Evolutionary conservation across 2,888 invertebrate species (phyloP).

Genomic region (Danaus chrysippus): DNA sequence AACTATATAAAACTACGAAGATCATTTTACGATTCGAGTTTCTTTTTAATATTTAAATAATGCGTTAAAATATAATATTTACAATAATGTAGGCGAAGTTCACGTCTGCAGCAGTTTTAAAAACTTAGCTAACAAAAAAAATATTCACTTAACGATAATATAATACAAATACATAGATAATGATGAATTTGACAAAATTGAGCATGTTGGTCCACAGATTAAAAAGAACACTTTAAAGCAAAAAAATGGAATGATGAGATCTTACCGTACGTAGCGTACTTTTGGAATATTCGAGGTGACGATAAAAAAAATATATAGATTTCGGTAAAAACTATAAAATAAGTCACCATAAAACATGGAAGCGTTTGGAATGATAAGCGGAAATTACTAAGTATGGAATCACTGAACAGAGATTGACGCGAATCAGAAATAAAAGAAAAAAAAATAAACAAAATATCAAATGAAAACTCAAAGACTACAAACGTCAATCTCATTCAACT

Average conservation of each 20-base stretch:
- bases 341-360: slow-evolving; percentile 44
- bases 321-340: not conserved
- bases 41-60: slow-evolving; percentile 52
- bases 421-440: slow-evolving; percentile 39
- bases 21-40: slow-evolving; percentile 53
- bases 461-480: slow-evolving; percentile 34
- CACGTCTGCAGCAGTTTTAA: slow-evolving; percentile 47
- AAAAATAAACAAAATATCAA: slow-evolving; percentile 27
- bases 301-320: not conserved
- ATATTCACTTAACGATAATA: slow-evolving; percentile 43
- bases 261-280: slow-evolving; percentile 46
- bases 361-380: slow-evolving; percentile 70
- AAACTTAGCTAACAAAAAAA: slow-evolving; percentile 43
- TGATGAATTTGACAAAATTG: slow-evolving; percentile 45
- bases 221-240: slow-evolving; percentile 51
- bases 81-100: slow-evolving; percentile 48
- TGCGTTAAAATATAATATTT: slow-evolving; percentile 46
- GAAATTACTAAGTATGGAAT: slow-evolving; percentile 41
- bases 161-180: slow-evolving; percentile 44
- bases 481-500: slow-evolving; percentile 42
- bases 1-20: slow-evolving; percentile 54
- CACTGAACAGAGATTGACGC: slow-evolving; percentile 54
- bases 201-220: slow-evolving; percentile 58
- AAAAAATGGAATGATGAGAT: slow-evolving; percentile 74
- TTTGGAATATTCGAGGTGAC: slow-evolving; percentile 27